A percentile compares a stretch with the other conserved stretches of the same genome.
Evolutionary conservation across 1,140 invertebrate species (phyloP).

Genomic region (Drosophila tropicalis): DNA sequence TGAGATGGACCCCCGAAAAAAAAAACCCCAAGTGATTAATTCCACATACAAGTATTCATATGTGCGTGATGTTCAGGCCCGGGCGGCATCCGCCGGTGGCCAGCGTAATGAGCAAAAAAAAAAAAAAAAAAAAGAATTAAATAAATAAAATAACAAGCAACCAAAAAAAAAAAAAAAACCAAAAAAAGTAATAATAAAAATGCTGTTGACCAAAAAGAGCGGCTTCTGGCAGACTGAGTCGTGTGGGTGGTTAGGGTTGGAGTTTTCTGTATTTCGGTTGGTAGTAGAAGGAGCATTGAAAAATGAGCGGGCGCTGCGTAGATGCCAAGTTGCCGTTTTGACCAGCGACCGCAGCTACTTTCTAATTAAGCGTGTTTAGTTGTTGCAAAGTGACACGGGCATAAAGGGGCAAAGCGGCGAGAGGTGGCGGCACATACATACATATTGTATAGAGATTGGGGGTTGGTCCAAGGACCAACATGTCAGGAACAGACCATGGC

Average conservation of each 20-base stretch:
- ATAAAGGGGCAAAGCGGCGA: neutral
- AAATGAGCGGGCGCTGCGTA: slow-evolving; percentile 62
- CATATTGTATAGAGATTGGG: slow-evolving; percentile 1
- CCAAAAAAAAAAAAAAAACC: slow-evolving; percentile 26
- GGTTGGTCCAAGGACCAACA: slow-evolving; percentile 47
- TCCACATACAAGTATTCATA: slow-evolving; percentile 75
- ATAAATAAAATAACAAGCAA: slow-evolving; percentile 17
- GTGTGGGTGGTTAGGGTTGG: slow-evolving; percentile 7
- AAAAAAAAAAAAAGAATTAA: slow-evolving; percentile 25
- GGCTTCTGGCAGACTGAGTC: neutral
- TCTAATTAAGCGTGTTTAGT: slow-evolving; percentile 80
- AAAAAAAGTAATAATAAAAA: slow-evolving; percentile 6
- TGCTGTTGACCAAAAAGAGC: slow-evolving; percentile 1
- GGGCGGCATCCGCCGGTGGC: slow-evolving; percentile 17
- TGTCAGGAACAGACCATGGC: slow-evolving; percentile 56
- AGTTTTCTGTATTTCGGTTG: no score
- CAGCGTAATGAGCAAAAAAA: slow-evolving; percentile 53
- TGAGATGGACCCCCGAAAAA: slow-evolving; percentile 23
- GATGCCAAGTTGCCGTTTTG: slow-evolving; percentile 18
- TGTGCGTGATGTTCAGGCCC: slow-evolving; percentile 39
- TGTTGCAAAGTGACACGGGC: slow-evolving; percentile 42
- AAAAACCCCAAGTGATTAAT: slow-evolving; percentile 72
- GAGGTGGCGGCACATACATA: neutral
- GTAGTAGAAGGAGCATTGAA: slow-evolving; percentile 42
- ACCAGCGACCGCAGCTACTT: slow-evolving; percentile 64